phyloP scores from a whole-genome alignment of 2,888 invertebrate species.

The Tethea ocularis region DNA sequence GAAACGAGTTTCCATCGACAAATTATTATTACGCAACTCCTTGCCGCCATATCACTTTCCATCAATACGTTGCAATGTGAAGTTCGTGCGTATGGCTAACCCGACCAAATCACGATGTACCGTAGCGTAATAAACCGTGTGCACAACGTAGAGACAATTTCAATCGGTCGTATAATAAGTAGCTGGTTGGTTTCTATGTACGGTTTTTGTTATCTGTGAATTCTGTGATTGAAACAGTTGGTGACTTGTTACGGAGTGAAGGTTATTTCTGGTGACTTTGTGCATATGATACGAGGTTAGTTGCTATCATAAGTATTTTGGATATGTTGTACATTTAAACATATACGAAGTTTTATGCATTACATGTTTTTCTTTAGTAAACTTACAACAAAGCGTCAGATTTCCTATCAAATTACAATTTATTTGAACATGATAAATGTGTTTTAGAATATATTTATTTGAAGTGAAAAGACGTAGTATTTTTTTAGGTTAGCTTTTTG shows the following conservation, averaged over 20 bases:
- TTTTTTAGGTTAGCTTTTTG: no score
- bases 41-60: not conserved
- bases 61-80: not conserved
- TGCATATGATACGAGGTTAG: not conserved
- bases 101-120: not conserved
- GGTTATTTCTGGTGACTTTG: not conserved
- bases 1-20: not conserved
- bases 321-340: no score
- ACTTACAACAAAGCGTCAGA: no score
- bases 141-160: not conserved
- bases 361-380: no score
- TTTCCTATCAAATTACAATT: no score
- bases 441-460: no score
- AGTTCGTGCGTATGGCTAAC: not conserved
- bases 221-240: not conserved
- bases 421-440: no score
- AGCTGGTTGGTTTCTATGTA: not conserved
- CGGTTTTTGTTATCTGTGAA: not conserved
- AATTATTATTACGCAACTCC: not conserved
- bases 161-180: not conserved
- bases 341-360: no score
- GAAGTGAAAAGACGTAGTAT: no score
- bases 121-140: not conserved
- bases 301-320: not conserved
- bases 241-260: not conserved